Evolutionary conservation across 92 coral and sea anemone species (phyloP).

Genomic region (Zoanthus sansibaricus): DNA sequence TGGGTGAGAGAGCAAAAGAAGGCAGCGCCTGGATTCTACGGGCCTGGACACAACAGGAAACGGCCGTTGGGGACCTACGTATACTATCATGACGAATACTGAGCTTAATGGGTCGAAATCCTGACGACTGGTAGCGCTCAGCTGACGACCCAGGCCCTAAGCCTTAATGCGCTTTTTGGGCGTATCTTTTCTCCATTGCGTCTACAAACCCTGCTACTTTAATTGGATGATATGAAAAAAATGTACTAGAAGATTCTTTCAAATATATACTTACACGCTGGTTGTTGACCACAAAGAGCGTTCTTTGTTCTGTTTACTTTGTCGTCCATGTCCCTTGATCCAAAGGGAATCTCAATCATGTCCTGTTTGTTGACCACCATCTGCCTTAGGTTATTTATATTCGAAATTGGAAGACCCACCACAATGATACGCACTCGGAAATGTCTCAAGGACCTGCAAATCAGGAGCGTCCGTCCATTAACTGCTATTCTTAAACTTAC

Average conservation of each 20-base stretch:
- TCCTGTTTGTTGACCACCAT: not conserved
- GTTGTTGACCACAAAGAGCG: not conserved
- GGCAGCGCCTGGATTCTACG: too few species aligned
- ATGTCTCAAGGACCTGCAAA: not conserved
- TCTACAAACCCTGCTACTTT: not conserved
- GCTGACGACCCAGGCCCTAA: too few species aligned
- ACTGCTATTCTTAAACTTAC: too few species aligned
- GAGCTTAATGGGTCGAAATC: too few species aligned
- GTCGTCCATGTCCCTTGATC: not conserved
- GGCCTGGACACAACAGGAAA: too few species aligned
- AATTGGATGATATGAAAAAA: not conserved
- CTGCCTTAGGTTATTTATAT: not conserved
- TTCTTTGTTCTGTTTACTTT: not conserved
- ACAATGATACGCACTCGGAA: not conserved
- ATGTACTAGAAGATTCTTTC: not conserved
- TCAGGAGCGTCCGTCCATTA: not conserved
- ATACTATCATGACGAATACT: too few species aligned
- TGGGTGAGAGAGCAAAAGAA: too few species aligned
- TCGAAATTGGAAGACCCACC: not conserved
- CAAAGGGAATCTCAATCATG: not conserved
- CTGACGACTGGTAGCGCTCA: too few species aligned
- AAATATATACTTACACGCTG: conserved; percentile 20
- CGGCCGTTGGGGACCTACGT: too few species aligned
- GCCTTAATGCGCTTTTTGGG: too few species aligned
- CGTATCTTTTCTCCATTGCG: too few species aligned